Percentiles rank a stretch among this genome's conserved stretches.
phyloP scores from a whole-genome alignment of 2,113 vertebrate species.

The Sander lucioperca region DNA sequence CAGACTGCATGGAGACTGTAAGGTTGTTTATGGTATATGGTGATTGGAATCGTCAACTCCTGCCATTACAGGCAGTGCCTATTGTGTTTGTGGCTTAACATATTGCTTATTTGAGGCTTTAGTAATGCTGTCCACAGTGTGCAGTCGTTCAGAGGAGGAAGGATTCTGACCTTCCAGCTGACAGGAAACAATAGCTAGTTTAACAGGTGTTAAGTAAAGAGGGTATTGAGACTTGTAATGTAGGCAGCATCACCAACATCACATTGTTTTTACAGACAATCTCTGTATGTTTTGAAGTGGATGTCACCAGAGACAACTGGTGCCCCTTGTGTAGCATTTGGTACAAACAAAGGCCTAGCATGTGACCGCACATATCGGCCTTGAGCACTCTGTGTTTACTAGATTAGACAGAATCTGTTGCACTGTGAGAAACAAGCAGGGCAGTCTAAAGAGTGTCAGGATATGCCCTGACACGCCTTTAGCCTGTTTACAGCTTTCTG shows the following conservation, averaged over 20 bases:
- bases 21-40: conserved; percentile 36
- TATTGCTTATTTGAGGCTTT: conserved; percentile 1
- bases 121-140: neutral
- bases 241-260: conserved; percentile 13
- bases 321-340: conserved; percentile 26
- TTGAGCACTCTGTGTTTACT: conserved; percentile 61
- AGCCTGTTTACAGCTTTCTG: conserved; percentile 70
- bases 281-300: conserved; percentile 13
- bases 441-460: conserved; percentile 32
- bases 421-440: conserved; percentile 42
- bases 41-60: neutral
- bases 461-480: conserved; percentile 54
- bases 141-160: conserved; percentile 10
- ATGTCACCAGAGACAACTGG: neutral
- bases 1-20: conserved; percentile 29
- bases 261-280: neutral
- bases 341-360: conserved; percentile 47
- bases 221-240: neutral
- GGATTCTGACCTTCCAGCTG: conserved; percentile 14
- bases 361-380: conserved; percentile 65
- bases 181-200: conserved; percentile 10
- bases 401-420: conserved; percentile 65
- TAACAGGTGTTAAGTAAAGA: conserved; percentile 39
- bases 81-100: conserved; percentile 7
- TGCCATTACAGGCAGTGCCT: neutral